phyloP scores from a whole-genome alignment of 2,797 vertebrate species.

The Falco concolor region DNA sequence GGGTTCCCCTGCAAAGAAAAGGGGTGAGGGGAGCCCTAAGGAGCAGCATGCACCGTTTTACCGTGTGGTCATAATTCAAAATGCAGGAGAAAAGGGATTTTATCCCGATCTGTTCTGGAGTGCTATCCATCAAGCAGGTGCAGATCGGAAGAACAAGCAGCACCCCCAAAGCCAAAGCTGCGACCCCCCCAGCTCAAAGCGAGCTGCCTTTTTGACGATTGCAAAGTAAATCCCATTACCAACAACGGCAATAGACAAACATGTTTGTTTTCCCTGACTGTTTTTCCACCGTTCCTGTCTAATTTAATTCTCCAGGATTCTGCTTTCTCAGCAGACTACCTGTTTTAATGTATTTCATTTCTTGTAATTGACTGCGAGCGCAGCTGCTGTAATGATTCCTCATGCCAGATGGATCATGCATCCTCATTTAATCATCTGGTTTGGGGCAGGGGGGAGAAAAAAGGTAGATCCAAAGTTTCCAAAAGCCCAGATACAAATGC shows the following conservation, averaged over 20 bases:
- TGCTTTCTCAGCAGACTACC: conserved; percentile 66
- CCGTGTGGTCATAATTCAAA: accelerated
- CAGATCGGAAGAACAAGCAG: background rate
- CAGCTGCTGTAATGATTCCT: conserved; percentile 50
- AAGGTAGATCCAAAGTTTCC: background rate
- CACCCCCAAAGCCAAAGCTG: background rate
- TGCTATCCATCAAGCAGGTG: background rate
- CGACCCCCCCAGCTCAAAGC: background rate
- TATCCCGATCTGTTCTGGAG: accelerated
- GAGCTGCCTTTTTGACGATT: background rate
- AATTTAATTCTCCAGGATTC: conserved; percentile 35
- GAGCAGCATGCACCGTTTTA: accelerated
- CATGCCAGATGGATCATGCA: background rate
- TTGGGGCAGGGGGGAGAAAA: background rate
- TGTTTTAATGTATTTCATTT: conserved; percentile 37
- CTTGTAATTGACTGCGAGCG: conserved; percentile 36
- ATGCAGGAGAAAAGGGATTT: background rate
- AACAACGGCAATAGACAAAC: background rate
- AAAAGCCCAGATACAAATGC: background rate
- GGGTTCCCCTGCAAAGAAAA: conserved; percentile 75
- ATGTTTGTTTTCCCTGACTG: conserved; percentile 48
- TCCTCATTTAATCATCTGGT: conserved; percentile 45
- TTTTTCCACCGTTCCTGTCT: conserved; percentile 23
- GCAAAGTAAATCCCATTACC: conserved; percentile 28
- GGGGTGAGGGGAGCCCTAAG: background rate